Evolutionary conservation across 2,888 invertebrate species (phyloP).

Genomic region (Aspidapion aeneum): DNA sequence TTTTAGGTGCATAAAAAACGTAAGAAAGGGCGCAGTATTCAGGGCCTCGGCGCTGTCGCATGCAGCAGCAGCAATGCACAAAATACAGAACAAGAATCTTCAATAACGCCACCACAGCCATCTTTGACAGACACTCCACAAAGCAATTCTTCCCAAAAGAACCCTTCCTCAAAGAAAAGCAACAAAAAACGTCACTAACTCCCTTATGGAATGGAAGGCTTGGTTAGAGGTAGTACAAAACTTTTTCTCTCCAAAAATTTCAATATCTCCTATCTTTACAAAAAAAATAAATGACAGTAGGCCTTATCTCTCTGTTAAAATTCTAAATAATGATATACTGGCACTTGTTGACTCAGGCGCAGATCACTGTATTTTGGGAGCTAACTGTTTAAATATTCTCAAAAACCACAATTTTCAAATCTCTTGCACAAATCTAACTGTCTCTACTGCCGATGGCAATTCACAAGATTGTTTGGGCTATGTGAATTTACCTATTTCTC

Average conservation of each 20-base stretch:
- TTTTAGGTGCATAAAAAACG: constrained; percentile 10
- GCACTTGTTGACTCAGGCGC: constrained; percentile 6
- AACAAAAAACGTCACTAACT: background rate
- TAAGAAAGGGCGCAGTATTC: too few relatives aligned
- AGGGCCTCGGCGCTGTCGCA: too few relatives aligned
- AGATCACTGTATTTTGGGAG: background rate
- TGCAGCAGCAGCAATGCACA: background rate
- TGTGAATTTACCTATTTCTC: background rate
- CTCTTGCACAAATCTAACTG: too few relatives aligned
- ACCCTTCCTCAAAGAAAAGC: background rate
- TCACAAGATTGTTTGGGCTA: constrained; percentile 4
- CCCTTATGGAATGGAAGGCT: background rate
- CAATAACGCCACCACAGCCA: background rate
- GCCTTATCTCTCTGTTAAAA: constrained; percentile 4
- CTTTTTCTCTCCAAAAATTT: background rate
- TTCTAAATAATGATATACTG: background rate
- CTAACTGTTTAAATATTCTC: too few relatives aligned
- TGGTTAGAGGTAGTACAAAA: background rate
- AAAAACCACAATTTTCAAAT: too few relatives aligned
- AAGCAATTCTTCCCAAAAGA: background rate
- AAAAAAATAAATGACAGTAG: constrained; percentile 6
- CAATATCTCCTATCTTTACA: constrained; percentile 6
- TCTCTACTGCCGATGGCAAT: constrained; percentile 9
- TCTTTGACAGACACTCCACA: too few relatives aligned
- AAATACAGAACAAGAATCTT: background rate